Percentiles rank a stretch among this genome's conserved stretches.
phyloP scores from a whole-genome alignment of 2,797 vertebrate genomes.

The Xiphorhynchus erythropygius region DNA sequence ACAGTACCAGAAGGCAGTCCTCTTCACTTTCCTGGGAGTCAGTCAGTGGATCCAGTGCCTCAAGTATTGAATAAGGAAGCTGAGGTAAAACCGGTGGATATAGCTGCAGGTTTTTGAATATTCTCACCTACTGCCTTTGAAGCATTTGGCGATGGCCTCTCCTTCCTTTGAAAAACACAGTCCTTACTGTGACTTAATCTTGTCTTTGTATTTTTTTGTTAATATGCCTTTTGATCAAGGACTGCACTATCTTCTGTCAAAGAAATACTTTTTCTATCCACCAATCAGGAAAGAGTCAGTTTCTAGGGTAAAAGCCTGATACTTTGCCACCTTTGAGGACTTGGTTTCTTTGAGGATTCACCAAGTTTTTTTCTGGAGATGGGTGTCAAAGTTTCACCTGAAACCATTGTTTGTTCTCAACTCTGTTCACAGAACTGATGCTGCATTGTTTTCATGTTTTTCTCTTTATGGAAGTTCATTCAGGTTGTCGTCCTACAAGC shows the following conservation, averaged over 20 bases:
- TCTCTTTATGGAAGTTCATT: not conserved
- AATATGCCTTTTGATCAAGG: not conserved
- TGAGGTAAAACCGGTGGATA: not conserved
- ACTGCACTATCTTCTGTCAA: not conserved
- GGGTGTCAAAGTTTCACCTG: not conserved
- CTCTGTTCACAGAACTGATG: not conserved
- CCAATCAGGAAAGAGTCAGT: not conserved
- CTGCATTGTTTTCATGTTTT: not conserved
- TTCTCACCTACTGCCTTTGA: not conserved
- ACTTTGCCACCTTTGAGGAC: not conserved
- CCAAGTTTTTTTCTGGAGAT: not conserved
- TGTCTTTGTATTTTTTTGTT: not conserved
- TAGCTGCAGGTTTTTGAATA: not conserved
- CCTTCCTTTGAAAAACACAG: not conserved
- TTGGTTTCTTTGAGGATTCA: not conserved
- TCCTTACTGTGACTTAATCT: not conserved
- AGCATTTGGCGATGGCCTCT: not conserved
- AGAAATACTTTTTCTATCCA: not conserved
- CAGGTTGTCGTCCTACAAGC: not conserved
- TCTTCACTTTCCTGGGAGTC: not conserved
- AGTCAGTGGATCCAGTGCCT: not conserved
- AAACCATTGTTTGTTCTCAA: not conserved
- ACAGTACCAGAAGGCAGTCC: not conserved
- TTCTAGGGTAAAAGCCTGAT: not conserved
- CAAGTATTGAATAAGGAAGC: not conserved